Conservation (phyloP, 2,113 vertebrate species). For the Sclerurus mexicanus region DNA sequence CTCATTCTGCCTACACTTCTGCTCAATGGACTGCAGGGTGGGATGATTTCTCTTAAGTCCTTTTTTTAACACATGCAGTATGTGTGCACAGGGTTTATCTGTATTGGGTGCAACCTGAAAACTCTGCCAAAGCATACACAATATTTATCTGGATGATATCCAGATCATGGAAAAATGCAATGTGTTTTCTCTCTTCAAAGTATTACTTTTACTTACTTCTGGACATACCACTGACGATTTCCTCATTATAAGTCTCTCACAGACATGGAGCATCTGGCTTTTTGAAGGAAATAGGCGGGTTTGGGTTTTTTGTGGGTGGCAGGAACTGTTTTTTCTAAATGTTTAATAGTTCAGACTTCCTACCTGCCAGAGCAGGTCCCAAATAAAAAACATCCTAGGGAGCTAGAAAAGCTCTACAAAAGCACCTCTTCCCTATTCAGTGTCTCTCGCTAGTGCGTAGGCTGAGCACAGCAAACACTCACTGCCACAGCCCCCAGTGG, state of each 20-base stretch:
- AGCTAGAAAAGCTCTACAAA: not conserved
- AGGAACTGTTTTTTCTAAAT: too few relatives aligned
- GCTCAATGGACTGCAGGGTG: rapidly evolving
- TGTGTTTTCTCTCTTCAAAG: not conserved
- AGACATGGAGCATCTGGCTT: not conserved
- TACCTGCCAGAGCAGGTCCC: not conserved
- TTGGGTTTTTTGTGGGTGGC: not conserved
- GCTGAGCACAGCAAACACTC: not conserved
- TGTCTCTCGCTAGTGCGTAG: too few relatives aligned
- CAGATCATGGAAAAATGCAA: not conserved
- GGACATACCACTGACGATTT: rapidly evolving
- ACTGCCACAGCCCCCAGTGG: not conserved
- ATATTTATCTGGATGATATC: not conserved
- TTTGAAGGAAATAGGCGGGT: not conserved
- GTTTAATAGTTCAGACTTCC: not conserved
- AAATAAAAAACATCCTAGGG: not conserved
- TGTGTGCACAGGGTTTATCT: not conserved
- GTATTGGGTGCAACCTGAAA: not conserved
- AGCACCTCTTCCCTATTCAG: not conserved
- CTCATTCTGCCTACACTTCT: not conserved
- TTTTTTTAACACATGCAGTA: rapidly evolving
- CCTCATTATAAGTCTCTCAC: not conserved
- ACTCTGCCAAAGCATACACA: not conserved
- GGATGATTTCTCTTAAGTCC: not conserved
- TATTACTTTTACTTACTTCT: not conserved